Percentiles rank a stretch among this genome's conserved stretches.
Conservation (phyloP, 1,140 invertebrate genomes). For the Pantala flavescens region DNA sequence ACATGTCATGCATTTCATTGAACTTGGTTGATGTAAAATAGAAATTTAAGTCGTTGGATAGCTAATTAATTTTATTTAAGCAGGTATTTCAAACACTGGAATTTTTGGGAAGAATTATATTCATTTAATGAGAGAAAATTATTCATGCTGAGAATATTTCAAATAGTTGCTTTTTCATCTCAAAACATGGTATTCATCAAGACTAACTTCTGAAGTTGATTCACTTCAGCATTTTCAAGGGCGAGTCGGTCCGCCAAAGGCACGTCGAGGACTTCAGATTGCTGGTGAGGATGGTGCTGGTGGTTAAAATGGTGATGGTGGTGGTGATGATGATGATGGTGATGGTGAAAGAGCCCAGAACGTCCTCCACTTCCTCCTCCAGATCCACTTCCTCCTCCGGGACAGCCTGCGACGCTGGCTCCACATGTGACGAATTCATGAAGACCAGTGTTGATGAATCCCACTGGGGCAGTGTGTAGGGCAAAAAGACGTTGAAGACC, state of each 20-base stretch:
- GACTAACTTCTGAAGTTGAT: conserved; percentile 24
- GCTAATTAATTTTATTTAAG: too few relatives aligned
- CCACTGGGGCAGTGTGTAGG: conserved; percentile 23
- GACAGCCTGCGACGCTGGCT: neutral
- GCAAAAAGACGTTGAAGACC: conserved; percentile 23
- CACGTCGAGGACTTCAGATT: conserved; percentile 18
- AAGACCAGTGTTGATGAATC: conserved; percentile 26
- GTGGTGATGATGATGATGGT: neutral
- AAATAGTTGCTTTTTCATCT: too few relatives aligned
- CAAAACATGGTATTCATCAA: too few relatives aligned
- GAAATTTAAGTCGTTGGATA: too few relatives aligned
- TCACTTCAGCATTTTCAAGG: conserved; percentile 23
- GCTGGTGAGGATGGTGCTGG: neutral
- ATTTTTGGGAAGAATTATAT: too few relatives aligned
- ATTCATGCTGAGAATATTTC: too few relatives aligned
- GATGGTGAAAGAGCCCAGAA: neutral
- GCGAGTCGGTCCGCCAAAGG: conserved; percentile 22
- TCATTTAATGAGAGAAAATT: too few relatives aligned
- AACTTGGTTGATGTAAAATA: too few relatives aligned
- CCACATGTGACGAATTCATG: conserved; percentile 21
- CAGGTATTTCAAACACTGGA: too few relatives aligned
- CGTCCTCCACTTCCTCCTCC: neutral
- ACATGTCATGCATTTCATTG: too few relatives aligned
- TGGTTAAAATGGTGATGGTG: neutral
- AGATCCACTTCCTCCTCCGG: neutral